Evolutionary conservation across 2,113 vertebrate genomes (phyloP), one percentile per base, ranked within the genome.

Genomic region (Gnathonemus echidnorhynchus): DNA sequence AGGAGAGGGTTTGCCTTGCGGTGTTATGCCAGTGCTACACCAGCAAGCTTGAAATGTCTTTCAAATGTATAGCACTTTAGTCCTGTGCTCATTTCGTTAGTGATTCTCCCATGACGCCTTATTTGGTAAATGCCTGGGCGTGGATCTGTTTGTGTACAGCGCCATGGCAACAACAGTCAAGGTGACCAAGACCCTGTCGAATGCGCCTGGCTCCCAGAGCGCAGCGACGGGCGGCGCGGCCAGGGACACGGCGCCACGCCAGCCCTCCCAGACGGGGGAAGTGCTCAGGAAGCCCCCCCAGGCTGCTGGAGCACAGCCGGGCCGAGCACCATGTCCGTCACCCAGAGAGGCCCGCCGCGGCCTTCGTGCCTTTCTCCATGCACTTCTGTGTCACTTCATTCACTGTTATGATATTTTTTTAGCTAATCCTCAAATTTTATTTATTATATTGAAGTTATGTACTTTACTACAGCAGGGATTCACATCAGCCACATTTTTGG

Each of bases 161-260:
- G 24, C 96, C 94, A 96, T 96, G 95, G 96, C 95, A 96, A 96
- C 96, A 94, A 96, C 96, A 96, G 95, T 96, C 96, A 96, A 96
- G 95, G 96, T 96, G 96, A 96, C 96, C 95, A 96, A 95, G 95
- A 96, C 94, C 95, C 95, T 95, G 95, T 95, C 95, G 95, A 95
- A 95, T 95, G 96, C 94, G 95, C 96, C 95, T 96, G 95, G 96
- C 96, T 96, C 94, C 92, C 94, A 92, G 93, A 96, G 94, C 93
- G 88, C 90, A 94, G 94, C 95, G 93, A 92, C 94, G 96, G 95
- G 96, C 95, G 95, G 95, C 96, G 94, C 94, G 94, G 94, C 95
- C 94, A 80, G 94, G 94, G 94, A 94, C 95, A 93, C 94, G 94
- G 94, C 94, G 92, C 88, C 91, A 94, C 95, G 95, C 95, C 95